phyloP scores from a whole-genome alignment of 1,140 invertebrate genomes.

The Bombus difficillimus region DNA sequence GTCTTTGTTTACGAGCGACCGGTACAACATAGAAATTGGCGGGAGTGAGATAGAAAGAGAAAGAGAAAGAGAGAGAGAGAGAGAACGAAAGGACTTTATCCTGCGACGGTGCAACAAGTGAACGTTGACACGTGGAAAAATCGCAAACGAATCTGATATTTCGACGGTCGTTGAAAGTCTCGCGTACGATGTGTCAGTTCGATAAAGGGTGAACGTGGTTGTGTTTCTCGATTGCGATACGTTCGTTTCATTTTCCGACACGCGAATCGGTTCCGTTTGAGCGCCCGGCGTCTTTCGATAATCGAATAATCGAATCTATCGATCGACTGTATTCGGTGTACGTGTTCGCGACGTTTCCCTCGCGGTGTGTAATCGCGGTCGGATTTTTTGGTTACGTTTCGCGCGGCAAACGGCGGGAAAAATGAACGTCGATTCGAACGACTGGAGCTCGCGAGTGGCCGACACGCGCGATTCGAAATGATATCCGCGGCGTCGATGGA shows the following conservation, averaged over 20 bases:
- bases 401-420: background rate
- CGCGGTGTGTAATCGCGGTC: background rate
- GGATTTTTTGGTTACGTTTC: background rate
- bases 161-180: background rate
- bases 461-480: slow-evolving; percentile 27
- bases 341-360: background rate
- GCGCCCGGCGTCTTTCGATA: slow-evolving; percentile 4
- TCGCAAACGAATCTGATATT: background rate
- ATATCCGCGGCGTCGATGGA: slow-evolving; percentile 30
- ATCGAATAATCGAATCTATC: background rate
- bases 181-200: background rate
- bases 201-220: slow-evolving; percentile 20
- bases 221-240: background rate
- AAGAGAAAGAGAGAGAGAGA: background rate
- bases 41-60: background rate
- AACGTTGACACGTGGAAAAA: slow-evolving; percentile 28
- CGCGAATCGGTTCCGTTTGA: background rate
- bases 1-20: background rate
- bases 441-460: slow-evolving; percentile 31
- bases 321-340: background rate
- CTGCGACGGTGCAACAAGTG: slow-evolving; percentile 46
- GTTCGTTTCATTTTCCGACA: background rate
- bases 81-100: background rate
- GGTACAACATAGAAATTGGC: background rate
- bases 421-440: slow-evolving; percentile 51